These are phyloP conservation scores for Schizaphis graminum DNA, from an alignment of 2,888 invertebrate genomes.

Conservation along the genomic window DNA sequence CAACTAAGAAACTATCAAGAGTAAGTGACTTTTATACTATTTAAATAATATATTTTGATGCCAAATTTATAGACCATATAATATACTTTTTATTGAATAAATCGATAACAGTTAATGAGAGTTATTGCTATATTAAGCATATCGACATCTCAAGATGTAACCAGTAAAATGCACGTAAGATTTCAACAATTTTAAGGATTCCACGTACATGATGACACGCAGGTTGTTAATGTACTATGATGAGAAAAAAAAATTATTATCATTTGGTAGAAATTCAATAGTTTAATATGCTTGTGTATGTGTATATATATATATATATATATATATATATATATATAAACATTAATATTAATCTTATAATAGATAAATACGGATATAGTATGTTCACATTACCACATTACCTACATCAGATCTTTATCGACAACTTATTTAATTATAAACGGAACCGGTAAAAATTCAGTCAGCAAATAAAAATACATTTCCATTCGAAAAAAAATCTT, in stretches of 20 bases:
- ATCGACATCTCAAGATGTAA: background rate
- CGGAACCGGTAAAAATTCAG: conserved; percentile 31
- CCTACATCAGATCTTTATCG: conserved; percentile 4
- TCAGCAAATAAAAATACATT: background rate
- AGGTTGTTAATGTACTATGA: background rate
- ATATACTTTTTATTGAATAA: background rate
- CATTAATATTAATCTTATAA: background rate
- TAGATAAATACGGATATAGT: background rate
- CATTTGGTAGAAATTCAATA: background rate
- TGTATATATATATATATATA: background rate
- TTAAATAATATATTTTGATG: background rate
- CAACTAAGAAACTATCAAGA: no score
- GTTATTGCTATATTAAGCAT: background rate
- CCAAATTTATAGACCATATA: background rate
- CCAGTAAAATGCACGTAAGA: background rate
- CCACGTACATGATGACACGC: background rate
- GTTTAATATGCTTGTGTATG: background rate
- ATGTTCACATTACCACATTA: background rate
- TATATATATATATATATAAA: background rate
- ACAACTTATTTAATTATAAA: conserved; percentile 4
- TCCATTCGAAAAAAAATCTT: background rate
- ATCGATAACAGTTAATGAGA: background rate
- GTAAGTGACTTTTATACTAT: background rate
- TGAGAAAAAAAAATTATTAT: background rate
- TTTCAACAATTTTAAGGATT: background rate